Evolutionary conservation across 2,113 vertebrate genomes (phyloP), one percentile per base, ranked within the genome.

Genomic region (Paradoxurus hermaphroditus): DNA sequence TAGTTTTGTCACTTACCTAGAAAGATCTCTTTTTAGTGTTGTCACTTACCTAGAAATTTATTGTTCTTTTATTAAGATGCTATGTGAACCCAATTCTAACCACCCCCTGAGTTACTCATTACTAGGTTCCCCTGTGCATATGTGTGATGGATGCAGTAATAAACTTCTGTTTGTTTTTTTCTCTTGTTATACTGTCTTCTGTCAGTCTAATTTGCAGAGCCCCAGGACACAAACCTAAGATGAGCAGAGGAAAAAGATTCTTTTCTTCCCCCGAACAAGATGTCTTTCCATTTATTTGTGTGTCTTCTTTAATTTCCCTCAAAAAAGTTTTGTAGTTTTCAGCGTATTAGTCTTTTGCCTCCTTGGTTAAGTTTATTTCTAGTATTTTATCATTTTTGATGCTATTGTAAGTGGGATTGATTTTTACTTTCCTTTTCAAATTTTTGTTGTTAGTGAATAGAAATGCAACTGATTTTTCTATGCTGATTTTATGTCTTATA

Each of bases 381-480:
- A 59, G 19, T 67, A 44, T 95, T 94, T n/a, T 75, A 62, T 59
- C 56, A 23, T 78, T 91, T 67, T 63, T 92, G 34, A 86, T 94
- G 10, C 31, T 59, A 25, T 78, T 88, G 1, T 90, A 93, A 93
- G 72, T 84, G 31, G 5, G 68, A 86, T 79, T 84, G 11, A 83
- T 94, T 88, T 36, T 87, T 89, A 85, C 59, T 39, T 91, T 85
- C 31, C 29, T 95, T 95, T 86, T 78, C 56, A 49, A 9, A 39
- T 87, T 75, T 86, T 84, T 2, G 27, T 67, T 96, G 5, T 91
- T 93, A 77, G 10, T 39, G 0, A 39, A 34, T 87, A 62, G 36
- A 56, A 94, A 51, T 94, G 3, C 7, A 92, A 34, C 62, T 90
- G 9, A n/a, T 34, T 65, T 94, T 96, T 97, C 36, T 11, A 19